Base-by-base conservation (phyloP, 2,797 vertebrate species). In the Sebastes wilsoni region DNA sequence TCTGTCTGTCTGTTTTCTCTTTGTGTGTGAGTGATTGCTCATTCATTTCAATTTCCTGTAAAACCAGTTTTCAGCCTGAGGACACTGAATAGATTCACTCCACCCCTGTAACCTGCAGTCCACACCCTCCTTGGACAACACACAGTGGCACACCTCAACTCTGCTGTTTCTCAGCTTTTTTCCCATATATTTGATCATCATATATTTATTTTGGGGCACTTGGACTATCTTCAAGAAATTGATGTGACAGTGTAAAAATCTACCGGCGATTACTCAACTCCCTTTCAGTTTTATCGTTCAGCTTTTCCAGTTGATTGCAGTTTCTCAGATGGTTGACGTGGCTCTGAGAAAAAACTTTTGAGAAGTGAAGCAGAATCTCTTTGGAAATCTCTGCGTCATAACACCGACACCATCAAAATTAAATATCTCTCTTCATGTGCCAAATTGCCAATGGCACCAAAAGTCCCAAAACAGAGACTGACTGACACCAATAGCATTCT, bases 51-150 rank as follows among this genome's bases (percentile, higher is more conserved):
- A 16, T 42, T 77, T 78, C 56, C 8, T 11, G 79, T 69, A 11
- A 22, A 76, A 79, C 65, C 22, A 11, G 76, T 86, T 86, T 73
- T 72, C 34, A 36, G 34, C 34, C 1, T 12, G 34, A 36, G 4
- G 34, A 12, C 3, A 42, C 2, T 66, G 25, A 71, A 32, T 30
- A 58, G 28, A 36, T 36, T 36, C 34, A 36, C 34, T 36, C 10
- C 34, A 36, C 34, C 10, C 34, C 34, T 36, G 34, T 36, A 68
- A 9, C 6, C 5, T 6, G 9, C 27, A 22, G 38, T 4, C 6
- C 27, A 34, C 34, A 64, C n/a, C 16, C 11, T 3, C 4, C n/a
- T 11, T 46, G 46, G 49, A 22, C 25, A 68, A 7, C 20, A 22
- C 36, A 38, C n/a, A 58, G n/a, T 13, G 6, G 28, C 36, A 5